These are phyloP conservation scores for Pandemis cinnamomeana DNA, from an alignment of 2,888 invertebrate species.

Conservation along the genomic window DNA sequence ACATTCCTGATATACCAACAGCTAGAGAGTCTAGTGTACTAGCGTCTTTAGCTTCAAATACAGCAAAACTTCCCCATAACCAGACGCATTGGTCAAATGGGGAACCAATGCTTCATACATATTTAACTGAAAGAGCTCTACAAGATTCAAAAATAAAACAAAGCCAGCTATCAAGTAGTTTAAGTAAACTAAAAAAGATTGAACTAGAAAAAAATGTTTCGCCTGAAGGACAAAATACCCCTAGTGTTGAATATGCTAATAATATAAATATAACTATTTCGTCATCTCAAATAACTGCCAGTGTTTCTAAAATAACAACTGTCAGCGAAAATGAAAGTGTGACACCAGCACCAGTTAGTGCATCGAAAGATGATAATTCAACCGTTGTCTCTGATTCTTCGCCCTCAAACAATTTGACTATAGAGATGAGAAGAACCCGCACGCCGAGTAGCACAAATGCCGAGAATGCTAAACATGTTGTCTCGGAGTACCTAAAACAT, in stretches of 20 bases:
- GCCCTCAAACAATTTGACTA: constrained; percentile 43
- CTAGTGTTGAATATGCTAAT: constrained; percentile 48
- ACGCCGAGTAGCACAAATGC: constrained; percentile 65
- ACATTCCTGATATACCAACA: constrained; percentile 83
- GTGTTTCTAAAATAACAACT: constrained; percentile 52
- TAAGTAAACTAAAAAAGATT: constrained; percentile 70
- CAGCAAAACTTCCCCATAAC: constrained; percentile 85
- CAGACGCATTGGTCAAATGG: constrained; percentile 84
- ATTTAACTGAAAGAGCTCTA: constrained; percentile 89
- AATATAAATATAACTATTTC: constrained; percentile 49
- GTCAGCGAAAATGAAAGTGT: constrained; percentile 50
- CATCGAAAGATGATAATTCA: constrained; percentile 57
- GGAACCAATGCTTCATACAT: constrained; percentile 88
- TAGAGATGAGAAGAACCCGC: constrained; percentile 60
- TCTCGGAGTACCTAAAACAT: constrained; percentile 87
- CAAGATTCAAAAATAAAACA: constrained; percentile 89
- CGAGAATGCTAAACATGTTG: constrained; percentile 86
- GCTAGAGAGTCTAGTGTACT: constrained; percentile 86
- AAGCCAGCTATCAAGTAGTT: constrained; percentile 80
- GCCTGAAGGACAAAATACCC: constrained; percentile 55
- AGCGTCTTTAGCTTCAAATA: constrained; percentile 86
- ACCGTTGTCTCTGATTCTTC: constrained; percentile 50
- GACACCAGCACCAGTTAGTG: constrained; percentile 44
- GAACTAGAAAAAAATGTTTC: constrained; percentile 66
- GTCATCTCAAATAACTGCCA: constrained; percentile 49